Conservation (phyloP, 2,113 vertebrate species). For the Nanorana parkeri region DNA sequence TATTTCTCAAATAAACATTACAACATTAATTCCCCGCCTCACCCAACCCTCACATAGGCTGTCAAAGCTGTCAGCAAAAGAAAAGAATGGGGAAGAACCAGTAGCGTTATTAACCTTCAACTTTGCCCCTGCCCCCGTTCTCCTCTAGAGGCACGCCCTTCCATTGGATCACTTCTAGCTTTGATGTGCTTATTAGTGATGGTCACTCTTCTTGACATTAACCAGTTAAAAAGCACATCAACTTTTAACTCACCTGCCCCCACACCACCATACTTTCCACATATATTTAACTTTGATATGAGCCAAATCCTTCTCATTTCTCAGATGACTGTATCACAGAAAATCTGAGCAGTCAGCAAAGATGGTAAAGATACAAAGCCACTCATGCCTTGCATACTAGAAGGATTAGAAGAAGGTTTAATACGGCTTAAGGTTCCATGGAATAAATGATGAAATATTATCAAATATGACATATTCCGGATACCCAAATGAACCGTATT, state of each 20-base stretch:
- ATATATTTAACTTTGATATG: conserved; percentile 2
- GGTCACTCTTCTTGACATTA: background rate
- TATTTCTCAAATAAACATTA: no score
- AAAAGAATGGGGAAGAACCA: no score
- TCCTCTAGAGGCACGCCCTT: no score
- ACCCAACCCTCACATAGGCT: no score
- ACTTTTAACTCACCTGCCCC: conserved; percentile 10
- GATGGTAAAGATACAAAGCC: conserved; percentile 26
- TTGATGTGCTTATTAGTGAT: background rate
- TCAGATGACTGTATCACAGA: background rate
- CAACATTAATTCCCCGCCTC: no score
- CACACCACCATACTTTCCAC: conserved; percentile 16
- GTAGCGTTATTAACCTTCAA: no score
- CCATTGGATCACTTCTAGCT: no score
- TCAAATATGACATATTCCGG: background rate
- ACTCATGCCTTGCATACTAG: conserved; percentile 3
- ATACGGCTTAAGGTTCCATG: background rate
- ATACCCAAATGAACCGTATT: conserved; percentile 12
- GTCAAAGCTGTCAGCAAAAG: no score
- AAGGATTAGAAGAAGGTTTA: conserved; percentile 21
- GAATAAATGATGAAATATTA: conserved; percentile 20
- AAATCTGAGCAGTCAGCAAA: conserved; percentile 27
- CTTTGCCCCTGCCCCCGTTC: no score
- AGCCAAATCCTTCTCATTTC: background rate
- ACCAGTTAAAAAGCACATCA: background rate